Conservation (phyloP, 2,113 vertebrate species). For the Chaetodon auriga region DNA sequence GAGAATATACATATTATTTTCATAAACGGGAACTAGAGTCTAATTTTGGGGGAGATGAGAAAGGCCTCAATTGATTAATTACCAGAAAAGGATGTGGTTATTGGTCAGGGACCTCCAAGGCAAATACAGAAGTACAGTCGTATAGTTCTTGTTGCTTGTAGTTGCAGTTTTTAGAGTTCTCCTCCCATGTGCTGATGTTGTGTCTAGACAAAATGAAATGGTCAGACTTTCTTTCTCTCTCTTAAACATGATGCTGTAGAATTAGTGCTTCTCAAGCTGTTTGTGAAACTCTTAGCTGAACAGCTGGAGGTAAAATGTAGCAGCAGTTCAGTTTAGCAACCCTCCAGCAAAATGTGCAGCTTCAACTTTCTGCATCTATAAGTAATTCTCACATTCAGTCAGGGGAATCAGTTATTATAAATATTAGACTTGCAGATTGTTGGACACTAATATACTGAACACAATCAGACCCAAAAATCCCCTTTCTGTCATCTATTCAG, state of each 20-base stretch:
- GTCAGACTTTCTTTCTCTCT: neutral
- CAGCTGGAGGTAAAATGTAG: neutral
- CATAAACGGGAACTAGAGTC: slow-evolving; percentile 44
- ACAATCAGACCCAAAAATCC: neutral
- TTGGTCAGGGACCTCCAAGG: neutral
- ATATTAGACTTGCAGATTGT: neutral
- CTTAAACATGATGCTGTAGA: neutral
- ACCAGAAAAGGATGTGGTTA: slow-evolving; percentile 58
- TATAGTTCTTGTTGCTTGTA: neutral
- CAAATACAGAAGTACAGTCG: slow-evolving; percentile 38
- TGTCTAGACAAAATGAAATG: neutral
- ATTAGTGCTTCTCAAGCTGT: neutral
- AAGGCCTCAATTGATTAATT: slow-evolving; percentile 10
- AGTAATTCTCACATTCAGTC: neutral
- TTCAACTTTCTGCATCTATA: neutral
- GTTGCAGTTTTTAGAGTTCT: neutral
- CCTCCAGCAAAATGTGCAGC: neutral
- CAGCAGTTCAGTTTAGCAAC: neutral
- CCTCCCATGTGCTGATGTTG: neutral
- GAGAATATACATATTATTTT: slow-evolving; percentile 37
- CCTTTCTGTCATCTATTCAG: neutral
- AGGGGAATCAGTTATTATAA: neutral
- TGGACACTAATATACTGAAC: neutral
- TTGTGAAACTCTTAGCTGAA: neutral
- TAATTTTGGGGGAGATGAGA: neutral